Evolutionary conservation across 1,140 invertebrate species (phyloP).

Genomic region (Drosophila ogumai): DNA sequence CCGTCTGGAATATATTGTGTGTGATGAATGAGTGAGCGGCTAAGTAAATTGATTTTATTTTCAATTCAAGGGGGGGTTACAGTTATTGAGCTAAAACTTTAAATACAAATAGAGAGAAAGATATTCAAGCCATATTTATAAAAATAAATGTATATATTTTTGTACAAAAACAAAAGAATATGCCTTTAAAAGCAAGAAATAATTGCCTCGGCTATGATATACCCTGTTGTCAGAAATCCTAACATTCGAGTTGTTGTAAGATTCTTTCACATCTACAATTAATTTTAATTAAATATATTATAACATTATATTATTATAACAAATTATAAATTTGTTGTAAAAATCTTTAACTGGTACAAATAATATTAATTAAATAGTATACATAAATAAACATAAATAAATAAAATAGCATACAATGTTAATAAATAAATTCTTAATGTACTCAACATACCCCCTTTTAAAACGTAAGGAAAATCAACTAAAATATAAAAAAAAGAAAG

Average conservation of each 20-base stretch:
- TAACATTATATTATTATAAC: no score
- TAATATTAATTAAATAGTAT: neutral
- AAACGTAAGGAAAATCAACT: conserved; percentile 1
- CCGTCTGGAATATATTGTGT: neutral
- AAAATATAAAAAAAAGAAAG: conserved; percentile 22
- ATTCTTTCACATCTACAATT: neutral
- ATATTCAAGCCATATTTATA: neutral
- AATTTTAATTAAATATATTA: neutral
- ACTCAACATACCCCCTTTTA: neutral
- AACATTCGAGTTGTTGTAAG: neutral
- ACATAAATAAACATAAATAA: no score
- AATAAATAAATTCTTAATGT: neutral
- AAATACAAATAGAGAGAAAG: neutral
- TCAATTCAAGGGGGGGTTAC: neutral
- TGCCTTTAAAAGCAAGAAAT: neutral
- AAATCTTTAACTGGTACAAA: neutral
- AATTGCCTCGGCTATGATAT: neutral
- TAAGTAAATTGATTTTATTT: neutral
- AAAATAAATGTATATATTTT: neutral
- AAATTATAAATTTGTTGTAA: neutral
- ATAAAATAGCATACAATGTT: no score
- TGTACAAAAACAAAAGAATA: neutral
- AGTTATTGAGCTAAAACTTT: neutral
- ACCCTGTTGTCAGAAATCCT: neutral
- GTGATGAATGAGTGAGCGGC: neutral